A percentile compares a stretch with the other conserved stretches of the same genome.
Evolutionary conservation across 2,797 vertebrate species (phyloP).

Genomic region (Ispidina lecontei): DNA sequence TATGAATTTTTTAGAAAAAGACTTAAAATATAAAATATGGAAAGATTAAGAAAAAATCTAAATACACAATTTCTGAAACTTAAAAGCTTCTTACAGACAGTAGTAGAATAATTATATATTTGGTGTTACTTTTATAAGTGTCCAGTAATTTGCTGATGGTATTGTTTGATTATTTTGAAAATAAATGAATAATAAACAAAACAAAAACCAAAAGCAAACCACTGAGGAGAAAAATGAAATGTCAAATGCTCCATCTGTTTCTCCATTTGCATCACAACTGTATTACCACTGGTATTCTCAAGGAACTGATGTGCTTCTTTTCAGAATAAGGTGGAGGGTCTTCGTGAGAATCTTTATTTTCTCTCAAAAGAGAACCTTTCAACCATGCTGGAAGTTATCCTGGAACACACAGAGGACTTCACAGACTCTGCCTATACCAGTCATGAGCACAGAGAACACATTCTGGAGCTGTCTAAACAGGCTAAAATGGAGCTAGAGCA

Average conservation of each 20-base stretch:
- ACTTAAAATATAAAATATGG: not conserved
- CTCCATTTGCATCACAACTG: not conserved
- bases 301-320: not conserved
- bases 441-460: slow-evolving; percentile 94
- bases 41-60: not conserved
- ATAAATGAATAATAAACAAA: not conserved
- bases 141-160: not conserved
- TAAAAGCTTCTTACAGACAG: not conserved
- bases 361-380: slow-evolving; percentile 86
- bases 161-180: not conserved
- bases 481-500: slow-evolving; percentile 89
- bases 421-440: slow-evolving; percentile 97
- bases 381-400: slow-evolving; percentile 86
- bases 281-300: not conserved
- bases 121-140: not conserved
- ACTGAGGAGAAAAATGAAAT: not conserved
- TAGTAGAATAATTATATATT: not conserved
- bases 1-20: not conserved
- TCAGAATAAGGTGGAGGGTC: slow-evolving; percentile 89
- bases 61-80: not conserved
- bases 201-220: not conserved
- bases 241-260: not conserved
- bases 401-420: slow-evolving; percentile 95
- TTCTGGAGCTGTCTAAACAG: slow-evolving; percentile 89
- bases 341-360: slow-evolving; percentile 89